phyloP scores from a whole-genome alignment of 2,797 vertebrate species.

The Darevskia nairensis region DNA sequence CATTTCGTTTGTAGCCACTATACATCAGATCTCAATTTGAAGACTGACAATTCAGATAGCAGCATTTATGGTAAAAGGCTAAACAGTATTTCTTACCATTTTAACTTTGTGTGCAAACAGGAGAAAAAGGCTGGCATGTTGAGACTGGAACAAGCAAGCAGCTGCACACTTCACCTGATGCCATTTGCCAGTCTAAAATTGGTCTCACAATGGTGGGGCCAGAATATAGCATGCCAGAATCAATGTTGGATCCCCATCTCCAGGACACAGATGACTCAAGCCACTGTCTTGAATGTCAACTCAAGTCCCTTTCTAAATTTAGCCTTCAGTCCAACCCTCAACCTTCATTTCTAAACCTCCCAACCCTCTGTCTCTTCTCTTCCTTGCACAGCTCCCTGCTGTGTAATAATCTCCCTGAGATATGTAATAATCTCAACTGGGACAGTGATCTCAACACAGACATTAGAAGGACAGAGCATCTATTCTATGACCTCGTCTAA shows the following conservation, averaged over 20 bases:
- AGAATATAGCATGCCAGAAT: not conserved
- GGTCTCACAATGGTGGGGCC: not conserved
- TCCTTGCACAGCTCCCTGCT: not conserved
- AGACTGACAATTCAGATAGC: not conserved
- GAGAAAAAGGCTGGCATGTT: not conserved
- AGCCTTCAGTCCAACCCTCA: not conserved
- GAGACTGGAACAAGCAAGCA: not conserved
- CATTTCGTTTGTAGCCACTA: too few relatives aligned
- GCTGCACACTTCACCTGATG: not conserved
- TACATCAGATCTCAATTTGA: not conserved
- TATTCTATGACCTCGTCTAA: not conserved
- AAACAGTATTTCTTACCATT: not conserved
- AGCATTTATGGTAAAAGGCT: not conserved
- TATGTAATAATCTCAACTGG: not conserved
- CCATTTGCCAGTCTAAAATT: not conserved
- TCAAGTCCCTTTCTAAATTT: not conserved
- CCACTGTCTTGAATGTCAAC: not conserved
- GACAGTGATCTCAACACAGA: not conserved
- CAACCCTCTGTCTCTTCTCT: too few relatives aligned
- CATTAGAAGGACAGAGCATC: not conserved
- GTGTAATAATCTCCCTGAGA: too few relatives aligned
- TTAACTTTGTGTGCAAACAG: not conserved
- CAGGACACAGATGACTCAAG: not conserved
- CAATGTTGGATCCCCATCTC: not conserved
- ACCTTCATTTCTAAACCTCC: too few relatives aligned